phyloP scores from a whole-genome alignment of 37 sponge, comb jelly and placozoan genomes.

The Theonella swinhoei region DNA sequence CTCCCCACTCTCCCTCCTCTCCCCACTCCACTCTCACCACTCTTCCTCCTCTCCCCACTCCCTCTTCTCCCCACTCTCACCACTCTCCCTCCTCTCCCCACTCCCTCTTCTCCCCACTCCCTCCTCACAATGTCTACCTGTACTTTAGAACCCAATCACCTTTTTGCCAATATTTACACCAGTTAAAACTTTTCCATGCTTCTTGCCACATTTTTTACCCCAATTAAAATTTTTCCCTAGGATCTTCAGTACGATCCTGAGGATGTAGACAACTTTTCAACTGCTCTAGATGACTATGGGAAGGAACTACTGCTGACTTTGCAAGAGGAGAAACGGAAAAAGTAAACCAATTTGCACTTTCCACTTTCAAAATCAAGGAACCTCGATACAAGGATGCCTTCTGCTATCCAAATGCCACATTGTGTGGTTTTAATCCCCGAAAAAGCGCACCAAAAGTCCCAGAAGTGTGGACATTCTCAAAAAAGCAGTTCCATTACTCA shows the following conservation, averaged over 20 bases:
- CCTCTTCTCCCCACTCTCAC: neutral
- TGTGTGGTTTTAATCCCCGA: no score
- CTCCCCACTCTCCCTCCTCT: neutral
- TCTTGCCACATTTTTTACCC: no score
- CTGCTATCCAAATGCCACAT: no score
- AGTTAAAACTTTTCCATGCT: neutral
- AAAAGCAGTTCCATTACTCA: no score
- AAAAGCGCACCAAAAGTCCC: no score
- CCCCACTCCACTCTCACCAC: neutral
- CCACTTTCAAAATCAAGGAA: no score
- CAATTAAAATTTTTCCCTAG: no score
- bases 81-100: neutral
- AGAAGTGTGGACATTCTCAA: no score
- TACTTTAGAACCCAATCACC: no score
- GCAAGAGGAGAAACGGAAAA: constrained; percentile 76
- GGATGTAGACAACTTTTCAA: constrained; percentile 61
- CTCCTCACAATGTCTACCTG: no score
- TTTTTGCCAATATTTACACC: neutral
- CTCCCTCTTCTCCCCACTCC: neutral
- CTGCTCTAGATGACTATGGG: constrained; percentile 64
- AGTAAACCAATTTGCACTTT: constrained; percentile 22
- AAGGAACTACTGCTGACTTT: constrained; percentile 51
- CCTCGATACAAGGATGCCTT: no score
- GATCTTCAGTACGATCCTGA: constrained; percentile 53
- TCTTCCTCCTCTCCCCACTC: neutral